Evolutionary conservation across 2,888 invertebrate genomes (phyloP).

Genomic region (Drosophila cracens): DNA sequence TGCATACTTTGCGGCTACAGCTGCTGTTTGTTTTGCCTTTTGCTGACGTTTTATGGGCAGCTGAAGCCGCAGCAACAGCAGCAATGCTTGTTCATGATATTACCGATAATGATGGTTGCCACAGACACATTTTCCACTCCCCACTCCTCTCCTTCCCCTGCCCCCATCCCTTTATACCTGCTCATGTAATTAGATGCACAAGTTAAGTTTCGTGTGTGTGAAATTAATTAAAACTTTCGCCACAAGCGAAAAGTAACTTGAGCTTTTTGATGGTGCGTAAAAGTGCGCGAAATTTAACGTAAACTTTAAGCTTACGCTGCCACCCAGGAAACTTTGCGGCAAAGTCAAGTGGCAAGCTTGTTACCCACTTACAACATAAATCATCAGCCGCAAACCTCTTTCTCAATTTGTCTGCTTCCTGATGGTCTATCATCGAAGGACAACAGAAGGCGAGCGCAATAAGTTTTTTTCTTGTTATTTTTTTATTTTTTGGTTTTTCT

Average conservation of each 20-base stretch:
- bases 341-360: conserved; percentile 69
- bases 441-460: conserved; percentile 40
- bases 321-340: conserved; percentile 43
- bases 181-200: conserved; percentile 71
- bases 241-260: conserved; percentile 45
- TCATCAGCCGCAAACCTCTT: conserved; percentile 31
- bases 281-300: conserved; percentile 35
- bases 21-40: conserved; percentile 67
- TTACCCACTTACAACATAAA: conserved; percentile 76
- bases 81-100: conserved; percentile 34
- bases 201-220: conserved; percentile 61
- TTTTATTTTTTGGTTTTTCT: neutral
- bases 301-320: conserved; percentile 26
- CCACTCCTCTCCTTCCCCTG: accelerated
- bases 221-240: conserved; percentile 79
- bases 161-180: conserved; percentile 40
- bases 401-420: conserved; percentile 29
- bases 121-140: conserved; percentile 68
- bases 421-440: conserved; percentile 77
- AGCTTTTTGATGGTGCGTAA: conserved; percentile 50
- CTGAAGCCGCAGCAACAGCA: conserved; percentile 3
- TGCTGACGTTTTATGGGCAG: conserved; percentile 45
- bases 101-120: conserved; percentile 75
- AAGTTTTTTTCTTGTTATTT: conserved; percentile 30
- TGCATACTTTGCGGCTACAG: conserved; percentile 76